phyloP scores from a whole-genome alignment of 1,140 invertebrate genomes.

The Drosophila nikananu region DNA sequence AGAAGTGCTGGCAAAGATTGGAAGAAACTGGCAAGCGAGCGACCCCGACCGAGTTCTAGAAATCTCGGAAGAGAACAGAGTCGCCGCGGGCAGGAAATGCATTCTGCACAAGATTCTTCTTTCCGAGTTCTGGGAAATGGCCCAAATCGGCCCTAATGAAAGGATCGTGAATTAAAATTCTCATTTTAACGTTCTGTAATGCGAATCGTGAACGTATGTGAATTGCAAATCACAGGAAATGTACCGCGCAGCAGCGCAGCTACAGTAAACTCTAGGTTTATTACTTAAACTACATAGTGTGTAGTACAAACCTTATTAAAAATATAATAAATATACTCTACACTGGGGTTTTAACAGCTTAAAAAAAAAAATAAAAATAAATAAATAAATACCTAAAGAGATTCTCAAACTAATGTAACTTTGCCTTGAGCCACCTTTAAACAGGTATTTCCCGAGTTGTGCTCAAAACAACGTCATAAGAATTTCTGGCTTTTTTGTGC shows the following conservation, averaged over 20 bases:
- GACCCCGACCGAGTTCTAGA: constrained; percentile 48
- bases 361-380: no score
- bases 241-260: no score
- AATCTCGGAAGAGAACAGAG: constrained; percentile 25
- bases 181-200: not conserved
- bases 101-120: constrained; percentile 6
- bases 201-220: not conserved
- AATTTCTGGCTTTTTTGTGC: constrained; percentile 8
- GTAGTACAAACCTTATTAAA: no score
- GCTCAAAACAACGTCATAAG: not conserved
- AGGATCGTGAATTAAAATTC: constrained; percentile 6
- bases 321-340: not conserved
- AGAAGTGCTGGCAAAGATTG: constrained; percentile 35
- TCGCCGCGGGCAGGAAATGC: constrained; percentile 28
- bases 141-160: constrained; percentile 12
- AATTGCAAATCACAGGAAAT: constrained; percentile 19
- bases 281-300: no score
- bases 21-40: constrained; percentile 21
- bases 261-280: not conserved
- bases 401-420: constrained; percentile 6
- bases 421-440: not conserved
- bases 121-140: constrained; percentile 8
- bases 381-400: not conserved
- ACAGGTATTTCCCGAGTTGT: constrained; percentile 3
- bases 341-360: no score